Evolutionary conservation across 2,888 invertebrate genomes (phyloP).

Genomic region (Eupithecia subumbrata): DNA sequence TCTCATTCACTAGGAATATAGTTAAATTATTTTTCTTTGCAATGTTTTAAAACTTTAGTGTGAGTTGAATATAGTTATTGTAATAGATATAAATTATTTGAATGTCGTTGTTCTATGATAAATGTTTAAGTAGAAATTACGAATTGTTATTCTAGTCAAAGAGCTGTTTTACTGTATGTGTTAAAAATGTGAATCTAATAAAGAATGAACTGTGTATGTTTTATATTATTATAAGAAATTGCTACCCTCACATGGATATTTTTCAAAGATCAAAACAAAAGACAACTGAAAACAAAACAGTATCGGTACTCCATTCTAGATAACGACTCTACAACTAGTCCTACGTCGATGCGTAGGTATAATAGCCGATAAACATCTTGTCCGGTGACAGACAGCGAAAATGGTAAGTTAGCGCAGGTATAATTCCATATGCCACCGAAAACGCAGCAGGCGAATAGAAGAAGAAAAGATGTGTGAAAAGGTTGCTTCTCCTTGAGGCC

Average conservation of each 20-base stretch:
- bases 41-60: slow-evolving; percentile 24
- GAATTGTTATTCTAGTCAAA: slow-evolving; percentile 80
- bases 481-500: too few species aligned
- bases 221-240: not conserved
- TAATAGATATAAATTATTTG: slow-evolving; percentile 51
- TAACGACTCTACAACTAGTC: too few species aligned
- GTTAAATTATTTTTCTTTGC: slow-evolving; percentile 25
- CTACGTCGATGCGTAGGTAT: too few species aligned
- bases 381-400: too few species aligned
- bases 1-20: slow-evolving; percentile 7
- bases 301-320: not conserved
- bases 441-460: too few species aligned
- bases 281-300: not conserved
- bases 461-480: too few species aligned
- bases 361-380: too few species aligned
- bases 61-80: slow-evolving; percentile 29
- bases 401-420: too few species aligned
- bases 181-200: slow-evolving; percentile 58
- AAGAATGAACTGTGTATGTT: slow-evolving; percentile 43
- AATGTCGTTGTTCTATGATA: slow-evolving; percentile 73
- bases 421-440: too few species aligned
- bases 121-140: slow-evolving; percentile 68
- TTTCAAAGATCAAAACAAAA: not conserved
- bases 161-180: slow-evolving; percentile 73
- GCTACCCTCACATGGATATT: not conserved